Conservation (phyloP, 2,113 vertebrate genomes). For the Muntiacus reevesi region DNA sequence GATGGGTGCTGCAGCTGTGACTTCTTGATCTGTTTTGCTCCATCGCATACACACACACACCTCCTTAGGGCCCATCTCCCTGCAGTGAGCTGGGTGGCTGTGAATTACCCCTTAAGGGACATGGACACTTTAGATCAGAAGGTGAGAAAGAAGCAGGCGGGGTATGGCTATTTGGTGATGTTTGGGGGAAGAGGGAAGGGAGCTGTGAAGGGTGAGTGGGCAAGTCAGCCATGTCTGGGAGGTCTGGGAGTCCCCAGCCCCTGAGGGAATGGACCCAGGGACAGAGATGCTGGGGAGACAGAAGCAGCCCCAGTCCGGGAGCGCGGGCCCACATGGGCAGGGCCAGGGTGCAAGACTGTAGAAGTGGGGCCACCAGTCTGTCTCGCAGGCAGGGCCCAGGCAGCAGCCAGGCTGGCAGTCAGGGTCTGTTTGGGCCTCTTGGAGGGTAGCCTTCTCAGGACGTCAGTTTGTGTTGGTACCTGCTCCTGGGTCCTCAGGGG, state of each 20-base stretch:
- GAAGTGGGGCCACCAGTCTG: background rate
- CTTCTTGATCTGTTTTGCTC: background rate
- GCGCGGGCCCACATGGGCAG: background rate
- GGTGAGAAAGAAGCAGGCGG: background rate
- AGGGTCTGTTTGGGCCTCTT: background rate
- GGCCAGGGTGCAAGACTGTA: background rate
- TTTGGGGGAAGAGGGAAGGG: background rate
- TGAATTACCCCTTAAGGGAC: background rate
- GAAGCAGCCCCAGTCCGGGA: background rate
- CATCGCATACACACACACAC: background rate
- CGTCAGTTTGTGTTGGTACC: background rate
- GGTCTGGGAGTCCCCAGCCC: background rate
- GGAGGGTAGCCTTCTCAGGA: background rate
- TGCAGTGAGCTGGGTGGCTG: background rate
- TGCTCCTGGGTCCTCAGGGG: background rate
- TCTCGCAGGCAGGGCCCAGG: background rate
- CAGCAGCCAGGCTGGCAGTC: rapidly evolving
- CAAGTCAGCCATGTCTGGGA: background rate
- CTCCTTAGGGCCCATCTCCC: background rate
- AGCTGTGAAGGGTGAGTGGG: background rate
- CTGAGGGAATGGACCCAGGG: background rate
- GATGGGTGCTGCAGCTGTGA: background rate
- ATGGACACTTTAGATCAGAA: background rate
- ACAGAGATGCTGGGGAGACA: background rate
- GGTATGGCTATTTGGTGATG: background rate